Base-by-base conservation (phyloP, 2,113 vertebrate species). In the Rhinoptilus africanus region DNA sequence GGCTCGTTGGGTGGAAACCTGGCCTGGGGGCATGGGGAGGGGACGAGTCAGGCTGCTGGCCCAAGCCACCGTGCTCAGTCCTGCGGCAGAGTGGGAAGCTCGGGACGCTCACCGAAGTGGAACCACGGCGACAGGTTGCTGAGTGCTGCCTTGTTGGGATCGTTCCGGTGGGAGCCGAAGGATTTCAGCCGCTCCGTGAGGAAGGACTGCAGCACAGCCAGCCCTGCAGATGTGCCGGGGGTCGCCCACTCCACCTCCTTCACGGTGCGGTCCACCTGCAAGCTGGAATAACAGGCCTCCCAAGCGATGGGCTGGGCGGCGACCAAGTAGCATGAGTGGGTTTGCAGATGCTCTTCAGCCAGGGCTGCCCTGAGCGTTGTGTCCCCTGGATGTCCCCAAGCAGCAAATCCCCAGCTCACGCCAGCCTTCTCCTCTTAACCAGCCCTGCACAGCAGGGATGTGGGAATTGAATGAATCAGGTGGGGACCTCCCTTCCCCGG, bases 61-160 rank as follows among this genome's bases (percentile, higher is more conserved):
- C 66, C n/a, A 32, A 91, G 71, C 22, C 30, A 41, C 34, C 2
- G 0, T 16, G 66, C 57, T 76, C 0, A 1, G 54, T 15, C 63
- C 27, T 78, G 24, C 57, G 51, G 62, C 53, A 8, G 22, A 32
- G 24, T 12, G 21, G 32, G 47, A 85, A 51, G 43, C 66, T 20
- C 32, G 27, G 47, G 47, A 34, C 1, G 4, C 98, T 98, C 57
- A 99, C 99, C 99, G 0, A 99, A 98, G 89, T 98, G 99, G 90
- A 99, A 97, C 99, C 99, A 99, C 0, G 99, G 99, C 3, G 99
- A 99, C 50, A 99, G 98, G 91, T 99, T 98, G 97, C 99, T 99
- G 77, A 99, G 98, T 1, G 98, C 99, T 0, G 78, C 77, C 30
- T 85, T 94, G 89, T 99, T 99, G 10, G 99, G 99, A 88, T 99